A percentile compares a stretch with the other conserved stretches of the same genome.
Evolutionary conservation across 2,888 invertebrate species (phyloP).

Genomic region (Autographa pulchrina): DNA sequence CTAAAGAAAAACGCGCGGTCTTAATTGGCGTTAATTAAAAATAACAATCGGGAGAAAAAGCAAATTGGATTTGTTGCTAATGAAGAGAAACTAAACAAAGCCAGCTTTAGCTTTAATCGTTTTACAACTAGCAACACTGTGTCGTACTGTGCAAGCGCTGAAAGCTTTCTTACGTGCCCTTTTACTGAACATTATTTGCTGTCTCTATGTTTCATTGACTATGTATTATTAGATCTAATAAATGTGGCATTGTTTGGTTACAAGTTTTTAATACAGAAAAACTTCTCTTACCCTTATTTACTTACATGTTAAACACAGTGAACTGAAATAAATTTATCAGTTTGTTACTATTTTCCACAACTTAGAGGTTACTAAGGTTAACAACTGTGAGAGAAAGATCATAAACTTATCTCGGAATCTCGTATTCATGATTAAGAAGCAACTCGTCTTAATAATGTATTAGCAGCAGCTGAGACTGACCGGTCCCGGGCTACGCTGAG

Average conservation of each 20-base stretch:
- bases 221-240: too few relatives aligned
- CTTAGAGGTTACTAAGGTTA: neutral
- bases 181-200: neutral
- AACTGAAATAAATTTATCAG: too few relatives aligned
- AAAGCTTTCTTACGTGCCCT: slow-evolving; percentile 16
- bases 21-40: slow-evolving; percentile 57
- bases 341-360: too few relatives aligned
- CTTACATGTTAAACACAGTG: too few relatives aligned
- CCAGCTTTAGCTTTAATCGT: slow-evolving; percentile 45
- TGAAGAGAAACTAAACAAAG: slow-evolving; percentile 60
- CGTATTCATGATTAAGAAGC: slow-evolving; percentile 4
- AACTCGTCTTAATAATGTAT: neutral
- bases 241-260: too few relatives aligned
- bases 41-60: slow-evolving; percentile 46
- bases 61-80: slow-evolving; percentile 58
- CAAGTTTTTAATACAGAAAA: too few relatives aligned
- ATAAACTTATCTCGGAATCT: neutral
- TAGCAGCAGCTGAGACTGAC: slow-evolving; percentile 1
- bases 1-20: slow-evolving; percentile 29
- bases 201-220: neutral
- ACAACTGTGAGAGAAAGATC: neutral
- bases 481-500: neutral
- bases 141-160: slow-evolving; percentile 14
- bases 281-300: too few relatives aligned
- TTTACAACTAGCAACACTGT: slow-evolving; percentile 35